Evolutionary conservation across 2,113 vertebrate species (phyloP).

Genomic region (Kryptolebias marmoratus): DNA sequence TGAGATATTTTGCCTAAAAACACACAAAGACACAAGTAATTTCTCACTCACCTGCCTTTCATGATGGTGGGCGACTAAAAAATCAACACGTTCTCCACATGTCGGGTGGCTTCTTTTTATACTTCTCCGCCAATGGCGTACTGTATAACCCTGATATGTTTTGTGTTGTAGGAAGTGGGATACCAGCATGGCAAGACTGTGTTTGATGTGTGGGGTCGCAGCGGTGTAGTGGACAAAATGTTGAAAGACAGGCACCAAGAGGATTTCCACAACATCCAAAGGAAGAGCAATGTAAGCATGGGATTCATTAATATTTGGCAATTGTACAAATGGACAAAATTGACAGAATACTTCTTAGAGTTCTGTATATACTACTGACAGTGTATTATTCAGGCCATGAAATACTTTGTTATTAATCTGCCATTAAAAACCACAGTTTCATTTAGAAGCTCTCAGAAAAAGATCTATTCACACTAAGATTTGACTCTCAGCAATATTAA

Average conservation of each 20-base stretch:
- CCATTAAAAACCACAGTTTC: too few relatives aligned
- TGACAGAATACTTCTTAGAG: too few relatives aligned
- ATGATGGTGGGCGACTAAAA: too few relatives aligned
- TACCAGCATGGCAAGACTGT: slow-evolving; percentile 93
- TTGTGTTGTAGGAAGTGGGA: slow-evolving; percentile 87
- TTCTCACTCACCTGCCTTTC: too few relatives aligned
- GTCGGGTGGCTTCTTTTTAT: background rate
- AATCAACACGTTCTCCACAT: background rate
- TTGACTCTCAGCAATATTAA: slow-evolving; percentile 15
- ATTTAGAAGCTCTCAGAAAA: background rate
- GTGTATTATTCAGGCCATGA: too few relatives aligned
- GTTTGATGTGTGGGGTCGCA: slow-evolving; percentile 91
- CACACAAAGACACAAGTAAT: too few relatives aligned
- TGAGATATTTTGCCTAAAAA: too few relatives aligned
- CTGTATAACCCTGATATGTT: background rate
- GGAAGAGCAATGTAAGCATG: slow-evolving; percentile 79
- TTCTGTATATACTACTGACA: too few relatives aligned
- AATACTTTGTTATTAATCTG: too few relatives aligned
- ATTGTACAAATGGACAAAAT: too few relatives aligned
- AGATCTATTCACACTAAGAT: background rate
- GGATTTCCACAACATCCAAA: slow-evolving; percentile 86
- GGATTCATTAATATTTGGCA: background rate
- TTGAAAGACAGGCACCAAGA: slow-evolving; percentile 88
- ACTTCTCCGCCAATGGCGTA: background rate
- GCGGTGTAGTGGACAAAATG: slow-evolving; percentile 93